Conservation (phyloP, 2,888 invertebrate genomes). For the Rotaria sp. region DNA sequence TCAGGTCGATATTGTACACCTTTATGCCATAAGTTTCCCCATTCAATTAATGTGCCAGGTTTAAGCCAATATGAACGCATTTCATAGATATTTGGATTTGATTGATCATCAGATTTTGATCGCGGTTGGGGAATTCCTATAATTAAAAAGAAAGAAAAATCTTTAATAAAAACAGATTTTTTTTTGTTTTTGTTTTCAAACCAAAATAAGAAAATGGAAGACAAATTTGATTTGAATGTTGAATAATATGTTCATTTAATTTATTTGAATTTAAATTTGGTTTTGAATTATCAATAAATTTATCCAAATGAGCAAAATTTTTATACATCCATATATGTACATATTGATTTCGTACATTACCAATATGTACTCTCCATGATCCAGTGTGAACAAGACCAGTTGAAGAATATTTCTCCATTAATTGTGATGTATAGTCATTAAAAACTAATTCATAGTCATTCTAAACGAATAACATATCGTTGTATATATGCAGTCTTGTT, state of each 20-base stretch:
- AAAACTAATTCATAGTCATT: neutral
- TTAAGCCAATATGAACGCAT: slow-evolving; percentile 39
- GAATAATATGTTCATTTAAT: slow-evolving; percentile 28
- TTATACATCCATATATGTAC: slow-evolving; percentile 40
- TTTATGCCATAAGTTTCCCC: slow-evolving; percentile 40
- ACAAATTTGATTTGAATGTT: slow-evolving; percentile 36
- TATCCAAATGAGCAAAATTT: slow-evolving; percentile 31
- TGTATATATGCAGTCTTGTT: too few relatives aligned
- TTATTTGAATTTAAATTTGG: neutral
- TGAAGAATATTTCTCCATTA: neutral
- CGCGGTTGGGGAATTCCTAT: slow-evolving; percentile 1
- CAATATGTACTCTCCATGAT: slow-evolving; percentile 17
- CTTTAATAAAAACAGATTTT: neutral
- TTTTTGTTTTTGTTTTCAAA: neutral
- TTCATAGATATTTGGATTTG: slow-evolving; percentile 39
- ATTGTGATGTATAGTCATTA: neutral
- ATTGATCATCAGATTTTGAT: slow-evolving; percentile 3
- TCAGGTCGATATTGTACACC: slow-evolving; percentile 39
- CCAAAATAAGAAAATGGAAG: slow-evolving; percentile 39
- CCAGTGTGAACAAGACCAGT: neutral
- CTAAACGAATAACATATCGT: neutral
- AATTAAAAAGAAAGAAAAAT: neutral
- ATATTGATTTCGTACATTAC: slow-evolving; percentile 18
- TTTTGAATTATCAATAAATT: neutral
- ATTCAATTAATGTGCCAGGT: slow-evolving; percentile 40